Evolutionary conservation across 2,113 vertebrate genomes (phyloP).

Genomic region (Psilopogon haemacephalus): DNA sequence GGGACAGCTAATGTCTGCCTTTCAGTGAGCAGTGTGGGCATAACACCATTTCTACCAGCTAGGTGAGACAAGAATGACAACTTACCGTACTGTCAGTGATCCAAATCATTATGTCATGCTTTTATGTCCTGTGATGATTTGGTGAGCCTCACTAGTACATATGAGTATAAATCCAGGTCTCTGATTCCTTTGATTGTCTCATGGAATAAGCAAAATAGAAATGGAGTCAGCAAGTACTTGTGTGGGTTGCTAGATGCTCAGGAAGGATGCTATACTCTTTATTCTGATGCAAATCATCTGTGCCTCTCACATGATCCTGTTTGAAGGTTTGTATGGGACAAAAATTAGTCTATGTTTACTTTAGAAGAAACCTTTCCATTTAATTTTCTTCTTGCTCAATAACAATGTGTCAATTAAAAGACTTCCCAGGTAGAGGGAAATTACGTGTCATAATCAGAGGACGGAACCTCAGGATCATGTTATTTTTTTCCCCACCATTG

Average conservation of each 20-base stretch:
- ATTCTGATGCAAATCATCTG: neutral
- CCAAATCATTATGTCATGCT: neutral
- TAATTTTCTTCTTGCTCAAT: neutral
- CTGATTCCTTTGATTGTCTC: neutral
- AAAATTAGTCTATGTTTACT: neutral
- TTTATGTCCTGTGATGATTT: neutral
- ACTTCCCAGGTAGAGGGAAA: neutral
- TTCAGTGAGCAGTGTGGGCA: neutral
- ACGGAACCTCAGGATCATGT: neutral
- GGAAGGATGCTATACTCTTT: neutral
- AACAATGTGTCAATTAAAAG: neutral
- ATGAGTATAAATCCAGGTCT: neutral
- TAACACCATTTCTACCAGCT: neutral
- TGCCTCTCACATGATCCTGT: neutral
- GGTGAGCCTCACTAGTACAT: neutral
- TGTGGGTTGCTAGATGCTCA: neutral
- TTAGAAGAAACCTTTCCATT: neutral
- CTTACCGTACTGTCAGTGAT: neutral
- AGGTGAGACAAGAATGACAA: neutral
- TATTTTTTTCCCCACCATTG: neutral
- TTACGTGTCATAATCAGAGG: accelerated
- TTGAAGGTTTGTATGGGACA: neutral
- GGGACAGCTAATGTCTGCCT: neutral
- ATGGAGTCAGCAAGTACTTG: neutral
- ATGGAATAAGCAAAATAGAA: neutral